Percentiles rank a stretch among this genome's conserved stretches.
Evolutionary conservation across 2,797 vertebrate genomes (phyloP).

Genomic region (Pseudopleuronectes americanus): DNA sequence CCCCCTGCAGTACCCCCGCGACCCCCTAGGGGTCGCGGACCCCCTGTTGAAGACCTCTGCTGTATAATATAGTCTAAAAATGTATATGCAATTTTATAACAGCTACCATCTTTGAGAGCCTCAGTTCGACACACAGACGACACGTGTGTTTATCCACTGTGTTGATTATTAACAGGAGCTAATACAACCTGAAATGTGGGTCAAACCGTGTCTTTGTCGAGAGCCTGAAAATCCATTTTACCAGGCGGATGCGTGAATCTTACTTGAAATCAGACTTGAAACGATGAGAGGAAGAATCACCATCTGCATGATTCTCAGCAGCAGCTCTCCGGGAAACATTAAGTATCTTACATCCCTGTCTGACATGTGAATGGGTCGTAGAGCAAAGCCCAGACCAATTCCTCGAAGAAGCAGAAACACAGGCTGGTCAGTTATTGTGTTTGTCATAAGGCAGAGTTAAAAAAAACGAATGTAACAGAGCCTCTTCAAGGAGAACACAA

Average conservation of each 20-base stretch:
- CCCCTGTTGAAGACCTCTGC: no score
- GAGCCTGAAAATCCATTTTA: not conserved
- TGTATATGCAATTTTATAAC: no score
- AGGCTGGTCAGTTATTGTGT: not conserved
- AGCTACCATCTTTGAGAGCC: not conserved
- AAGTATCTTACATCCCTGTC: slow-evolving; percentile 81
- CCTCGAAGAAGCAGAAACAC: slow-evolving; percentile 29
- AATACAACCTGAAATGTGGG: not conserved
- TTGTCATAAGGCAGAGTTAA: not conserved
- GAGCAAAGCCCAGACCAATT: slow-evolving; percentile 37
- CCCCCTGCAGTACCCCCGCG: no score
- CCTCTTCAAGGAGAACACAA: not conserved
- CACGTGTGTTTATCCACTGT: not conserved
- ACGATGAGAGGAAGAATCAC: slow-evolving; percentile 88
- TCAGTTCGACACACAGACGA: not conserved
- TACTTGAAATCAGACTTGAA: slow-evolving; percentile 88
- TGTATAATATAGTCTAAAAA: no score
- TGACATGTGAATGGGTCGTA: slow-evolving; percentile 34
- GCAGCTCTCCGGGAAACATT: slow-evolving; percentile 88
- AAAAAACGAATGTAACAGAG: not conserved
- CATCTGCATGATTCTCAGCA: slow-evolving; percentile 91
- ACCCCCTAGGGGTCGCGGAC: no score
- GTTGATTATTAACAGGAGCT: not conserved
- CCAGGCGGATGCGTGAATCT: not conserved
- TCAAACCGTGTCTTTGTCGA: not conserved